Evolutionary conservation across 1,140 invertebrate genomes (phyloP), one percentile per base, ranked within the genome.

Genomic region (Nasonia giraulti): DNA sequence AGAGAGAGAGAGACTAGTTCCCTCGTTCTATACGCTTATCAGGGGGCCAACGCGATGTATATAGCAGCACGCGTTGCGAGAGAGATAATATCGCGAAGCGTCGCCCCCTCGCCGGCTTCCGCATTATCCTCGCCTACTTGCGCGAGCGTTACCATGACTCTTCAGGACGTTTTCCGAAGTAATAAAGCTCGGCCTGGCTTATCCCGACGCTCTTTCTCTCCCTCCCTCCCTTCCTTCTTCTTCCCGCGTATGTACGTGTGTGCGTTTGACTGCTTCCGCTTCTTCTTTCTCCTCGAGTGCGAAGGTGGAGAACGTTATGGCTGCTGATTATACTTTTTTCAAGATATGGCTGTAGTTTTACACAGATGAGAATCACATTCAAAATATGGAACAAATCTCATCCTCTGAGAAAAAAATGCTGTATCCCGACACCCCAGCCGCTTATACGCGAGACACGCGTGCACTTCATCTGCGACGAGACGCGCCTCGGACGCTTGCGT

Each of bases 11-110:
- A 62, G 17, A 20, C 55, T 62, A 62, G 20, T 62, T 80, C 79
- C 47, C 50, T 23, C 50, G 23, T 33, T 83, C 37, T 76, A n/a
- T 50, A 69, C 83, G 76, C 77, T 84, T 84, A 84, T 84, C 83
- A 77, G 79, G 71, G 8, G 62, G 14, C n/a, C 27, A 33, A 73
- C 55, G 40, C 44, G 68, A 73, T 80, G 33, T 68, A 55, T 66
- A 75, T 12, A 47, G 10, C 17, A 44, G 17, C 55, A 62, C 55
- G 55, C 55, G 55, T 62, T 62, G 55, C 55, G 55, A 20, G 55
- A 62, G 33, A 80, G 83, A 84, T 84, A 68, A 84, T 84, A 84
- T 89, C 88, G 85, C 86, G 74, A 86, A 82, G 84, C 85, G 27
- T 75, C 74, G 75, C 75, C 84, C 31, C 68, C 76, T 17, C 1